phyloP scores from a whole-genome alignment of 2,888 invertebrate genomes.

The Brenthis hecate region DNA sequence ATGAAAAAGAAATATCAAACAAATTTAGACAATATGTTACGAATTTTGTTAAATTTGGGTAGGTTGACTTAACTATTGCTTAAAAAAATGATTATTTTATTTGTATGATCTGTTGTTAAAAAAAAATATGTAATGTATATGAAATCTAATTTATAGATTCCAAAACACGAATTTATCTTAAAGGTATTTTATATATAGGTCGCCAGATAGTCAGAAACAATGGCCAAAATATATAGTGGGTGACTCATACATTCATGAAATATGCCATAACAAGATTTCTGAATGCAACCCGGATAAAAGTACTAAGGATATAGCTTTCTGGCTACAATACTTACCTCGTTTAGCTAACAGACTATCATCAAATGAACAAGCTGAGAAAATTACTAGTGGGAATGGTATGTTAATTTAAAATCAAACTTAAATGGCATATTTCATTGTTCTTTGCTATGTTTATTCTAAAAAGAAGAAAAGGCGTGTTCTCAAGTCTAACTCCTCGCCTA shows the following conservation, averaged over 20 bases:
- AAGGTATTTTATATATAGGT: conserved; percentile 57
- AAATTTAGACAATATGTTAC: conserved; percentile 59
- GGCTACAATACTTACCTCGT: conserved; percentile 73
- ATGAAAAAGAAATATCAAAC: conserved; percentile 80
- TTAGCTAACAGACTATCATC: conserved; percentile 51
- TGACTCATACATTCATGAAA: conserved; percentile 75
- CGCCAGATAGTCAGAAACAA: conserved; percentile 80
- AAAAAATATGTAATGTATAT: neutral
- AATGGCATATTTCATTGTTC: no score
- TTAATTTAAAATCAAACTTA: conserved; percentile 4
- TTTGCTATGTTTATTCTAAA: no score
- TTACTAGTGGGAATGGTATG: conserved; percentile 56
- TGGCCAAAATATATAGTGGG: conserved; percentile 84
- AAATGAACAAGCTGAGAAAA: conserved; percentile 58
- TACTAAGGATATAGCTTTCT: conserved; percentile 62
- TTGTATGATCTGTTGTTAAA: no score
- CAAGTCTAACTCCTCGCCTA: no score
- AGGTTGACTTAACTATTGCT: conserved; percentile 32
- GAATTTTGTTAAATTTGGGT: conserved; percentile 80
- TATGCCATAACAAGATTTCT: conserved; percentile 49
- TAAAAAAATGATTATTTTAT: neutral
- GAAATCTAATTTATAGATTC: no score
- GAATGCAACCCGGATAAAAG: conserved; percentile 42
- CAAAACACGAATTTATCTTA: neutral
- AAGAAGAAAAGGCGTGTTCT: no score